Base-by-base conservation (phyloP, 1,140 invertebrate species). In the Magallana angulata region DNA sequence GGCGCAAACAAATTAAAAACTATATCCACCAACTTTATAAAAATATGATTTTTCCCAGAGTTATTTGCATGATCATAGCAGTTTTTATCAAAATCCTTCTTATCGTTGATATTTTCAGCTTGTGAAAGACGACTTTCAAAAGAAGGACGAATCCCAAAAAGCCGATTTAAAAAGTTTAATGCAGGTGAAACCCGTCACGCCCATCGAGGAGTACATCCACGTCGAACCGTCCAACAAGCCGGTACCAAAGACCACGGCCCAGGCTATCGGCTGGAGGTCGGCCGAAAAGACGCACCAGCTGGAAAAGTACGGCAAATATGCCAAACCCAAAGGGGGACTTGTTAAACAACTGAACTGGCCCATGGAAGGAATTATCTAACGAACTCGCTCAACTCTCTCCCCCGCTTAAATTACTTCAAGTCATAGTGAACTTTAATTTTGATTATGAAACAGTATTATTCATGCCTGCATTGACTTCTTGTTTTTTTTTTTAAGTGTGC, bases 261-360 rank as follows among this genome's bases (percentile, higher is more conserved):
- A 92, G 48, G 89, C 91, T 57, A 91, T 94, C 9, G 94, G 94
- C 0, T 94, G 94, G 94, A 84, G 94, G 76, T 94, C 93, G 2
- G 89, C 91, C 14, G 87, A 92, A 24, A 80, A 62, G 57, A 64
- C 80, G 7, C 89, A 92, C 18, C 89, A 89, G 9, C 88, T 94
- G 56, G 94, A 94, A 82, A 92, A 91, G 85, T 94, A 94, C 87
- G 94, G 94, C 12, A 91, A 90, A 85, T 94, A 94, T 86, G 92
- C 92, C 8, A 92, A 92, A 81, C 91, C 92, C 16, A 94, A 93
- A 90, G 94, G 94, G 18, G 92, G 92, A 16, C 90, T 94, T 30
- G 89, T 94, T 7, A 92, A 91, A 82, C 94, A 94, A 82, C 90
- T 94, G n/a, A 94, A 94, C 82, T 94, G 94, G 94, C 94, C 94